Base-by-base conservation (phyloP, 1,140 invertebrate species). In the Gryon sp. region DNA sequence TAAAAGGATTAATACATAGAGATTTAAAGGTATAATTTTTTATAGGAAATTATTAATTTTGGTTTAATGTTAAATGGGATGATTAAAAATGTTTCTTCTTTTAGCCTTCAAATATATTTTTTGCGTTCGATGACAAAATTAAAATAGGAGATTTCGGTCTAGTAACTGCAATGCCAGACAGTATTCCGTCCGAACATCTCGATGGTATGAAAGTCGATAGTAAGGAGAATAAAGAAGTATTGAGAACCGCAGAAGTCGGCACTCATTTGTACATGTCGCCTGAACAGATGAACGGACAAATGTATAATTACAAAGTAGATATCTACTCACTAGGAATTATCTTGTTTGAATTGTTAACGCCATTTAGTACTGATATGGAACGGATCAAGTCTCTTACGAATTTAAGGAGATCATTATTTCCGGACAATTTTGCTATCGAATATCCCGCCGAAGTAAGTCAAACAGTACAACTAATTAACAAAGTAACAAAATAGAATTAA, bases 81-180 rank as follows among this genome's bases (percentile, higher is more conserved):
- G n/a, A n/a, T n/a, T 52, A 38, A 50, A 6, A 6, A 34, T 34
- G 32, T 38, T 41, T 7, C 68, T 68, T 90, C n/a, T n/a, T 91
- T 57, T 83, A 95, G 92, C 97, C 97, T 1, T 97, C 96, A 38
- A 99, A 99, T 87, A 98, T 99, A 80, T 98, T 98, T 86, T 98
- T 99, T 84, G 95, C 97, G 0, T 90, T 92, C 45, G 95, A 98
- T 88, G 95, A 94, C 3, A 91, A 93, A 76, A 93, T 99, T 2
- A 99, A 99, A 90, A 94, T 99, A 38, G 98, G 97, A 2, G 98
- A 99, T 89, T 99, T 99, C 91, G 98, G 98, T 0, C 90, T 99
- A 5, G 97, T 97, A 0, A 98, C 97, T 8, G 93, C 93, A 3
- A 94, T 95, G 90, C 90, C 91, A 12, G 94, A 95, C 66, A 90